phyloP scores from a whole-genome alignment of 2,797 vertebrate species.

The Molossus molossus region DNA sequence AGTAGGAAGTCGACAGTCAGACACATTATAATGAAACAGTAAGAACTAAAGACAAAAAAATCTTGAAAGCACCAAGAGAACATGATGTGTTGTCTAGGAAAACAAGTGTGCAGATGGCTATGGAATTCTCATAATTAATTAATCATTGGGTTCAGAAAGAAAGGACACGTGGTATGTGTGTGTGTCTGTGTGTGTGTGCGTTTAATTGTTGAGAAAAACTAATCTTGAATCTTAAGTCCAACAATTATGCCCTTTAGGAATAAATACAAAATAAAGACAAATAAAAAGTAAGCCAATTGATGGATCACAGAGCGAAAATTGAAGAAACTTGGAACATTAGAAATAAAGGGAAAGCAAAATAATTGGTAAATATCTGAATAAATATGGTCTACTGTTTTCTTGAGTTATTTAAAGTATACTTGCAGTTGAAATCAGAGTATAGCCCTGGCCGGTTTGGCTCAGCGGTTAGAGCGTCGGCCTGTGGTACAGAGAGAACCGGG shows the following conservation, averaged over 20 bases:
- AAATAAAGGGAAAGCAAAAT: background rate
- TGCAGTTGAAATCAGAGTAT: background rate
- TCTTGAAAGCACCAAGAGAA: background rate
- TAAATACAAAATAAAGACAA: background rate
- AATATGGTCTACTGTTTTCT: background rate
- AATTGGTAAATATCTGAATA: background rate
- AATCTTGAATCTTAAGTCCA: background rate
- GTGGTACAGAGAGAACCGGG: no score
- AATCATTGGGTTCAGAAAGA: background rate
- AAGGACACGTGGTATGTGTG: background rate
- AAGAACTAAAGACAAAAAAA: background rate
- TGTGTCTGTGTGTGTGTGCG: no score
- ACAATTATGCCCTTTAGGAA: background rate
- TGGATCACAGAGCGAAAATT: background rate
- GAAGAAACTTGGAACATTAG: background rate
- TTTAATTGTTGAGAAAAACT: background rate
- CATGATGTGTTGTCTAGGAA: no score
- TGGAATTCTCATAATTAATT: background rate
- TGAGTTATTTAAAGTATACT: background rate
- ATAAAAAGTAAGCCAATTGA: background rate
- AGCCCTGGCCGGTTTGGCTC: no score
- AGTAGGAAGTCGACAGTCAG: background rate
- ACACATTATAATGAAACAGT: background rate
- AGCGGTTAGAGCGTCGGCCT: no score
- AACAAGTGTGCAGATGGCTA: background rate